phyloP scores from a whole-genome alignment of 2,888 invertebrate species.

The Acrocyrtus sp. region DNA sequence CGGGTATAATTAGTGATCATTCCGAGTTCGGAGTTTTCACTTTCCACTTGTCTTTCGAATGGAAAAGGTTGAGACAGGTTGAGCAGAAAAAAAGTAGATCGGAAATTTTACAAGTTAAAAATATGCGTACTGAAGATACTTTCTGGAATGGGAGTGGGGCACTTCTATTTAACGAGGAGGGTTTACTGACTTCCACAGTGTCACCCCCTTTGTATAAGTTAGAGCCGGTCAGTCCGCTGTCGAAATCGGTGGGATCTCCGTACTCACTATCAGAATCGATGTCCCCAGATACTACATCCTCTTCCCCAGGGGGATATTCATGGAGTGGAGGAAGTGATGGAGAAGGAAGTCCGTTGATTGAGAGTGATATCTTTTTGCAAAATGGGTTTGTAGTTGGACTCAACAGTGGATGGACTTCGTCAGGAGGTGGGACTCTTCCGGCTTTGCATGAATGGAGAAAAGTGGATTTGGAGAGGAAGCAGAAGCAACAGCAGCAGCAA shows the following conservation, averaged over 20 bases:
- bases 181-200: not conserved
- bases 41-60: slow-evolving; percentile 16
- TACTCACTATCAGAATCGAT: slow-evolving; percentile 15
- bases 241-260: slow-evolving; percentile 19
- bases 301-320: not conserved
- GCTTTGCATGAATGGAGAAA: slow-evolving; percentile 28
- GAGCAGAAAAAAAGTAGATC: too few relatives aligned
- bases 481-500: slow-evolving; percentile 3
- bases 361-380: slow-evolving; percentile 8
- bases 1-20: slow-evolving; percentile 25
- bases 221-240: slow-evolving; percentile 23
- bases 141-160: not conserved
- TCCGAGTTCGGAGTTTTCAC: slow-evolving; percentile 23
- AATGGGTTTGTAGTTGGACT: not conserved
- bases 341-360: not conserved
- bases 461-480: not conserved
- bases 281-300: slow-evolving; percentile 33
- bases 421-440: not conserved
- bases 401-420: not conserved
- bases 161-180: not conserved
- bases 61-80: too few relatives aligned
- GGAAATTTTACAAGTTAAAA: too few relatives aligned
- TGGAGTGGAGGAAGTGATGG: not conserved
- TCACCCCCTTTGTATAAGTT: too few relatives aligned
- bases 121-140: too few relatives aligned